Percentiles rank a stretch among this genome's conserved stretches.
Conservation (phyloP, 2,888 invertebrate genomes). For the Nephrocerus scutellatus region DNA sequence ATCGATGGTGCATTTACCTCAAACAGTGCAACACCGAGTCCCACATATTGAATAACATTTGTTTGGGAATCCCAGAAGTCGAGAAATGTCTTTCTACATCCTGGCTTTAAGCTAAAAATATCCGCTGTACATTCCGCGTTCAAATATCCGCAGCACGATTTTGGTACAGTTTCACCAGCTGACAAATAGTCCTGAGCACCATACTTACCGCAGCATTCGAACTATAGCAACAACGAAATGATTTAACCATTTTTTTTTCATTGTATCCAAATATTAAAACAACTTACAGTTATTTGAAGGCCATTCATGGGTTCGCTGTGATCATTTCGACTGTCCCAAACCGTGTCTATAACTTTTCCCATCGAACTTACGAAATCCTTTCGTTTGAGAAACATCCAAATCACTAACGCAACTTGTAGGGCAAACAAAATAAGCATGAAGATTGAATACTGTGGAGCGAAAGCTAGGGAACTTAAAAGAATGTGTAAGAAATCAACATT, state of each 20-base stretch:
- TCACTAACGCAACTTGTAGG: constrained; percentile 63
- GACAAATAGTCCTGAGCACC: constrained; percentile 25
- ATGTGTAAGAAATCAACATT: not conserved
- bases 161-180: constrained; percentile 23
- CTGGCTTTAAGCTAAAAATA: constrained; percentile 22
- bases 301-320: constrained; percentile 35
- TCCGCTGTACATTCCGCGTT: constrained; percentile 23
- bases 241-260: not conserved
- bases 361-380: constrained; percentile 52
- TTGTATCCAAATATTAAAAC: not conserved
- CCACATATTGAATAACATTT: constrained; percentile 56
- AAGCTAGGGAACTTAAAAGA: not conserved
- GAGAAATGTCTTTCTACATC: constrained; percentile 37
- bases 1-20: constrained; percentile 52
- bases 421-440: constrained; percentile 64
- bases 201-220: constrained; percentile 37
- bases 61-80: constrained; percentile 42
- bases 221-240: constrained; percentile 20
- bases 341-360: constrained; percentile 49
- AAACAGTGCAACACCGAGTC: constrained; percentile 60
- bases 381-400: constrained; percentile 60
- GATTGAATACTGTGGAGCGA: constrained; percentile 58
- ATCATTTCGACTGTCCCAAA: constrained; percentile 31
- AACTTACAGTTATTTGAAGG: constrained; percentile 36
- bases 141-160: constrained; percentile 36